Evolutionary conservation across 2,888 invertebrate species (phyloP), one percentile per base, ranked within the genome.

Genomic region (Chalcis sispes): DNA sequence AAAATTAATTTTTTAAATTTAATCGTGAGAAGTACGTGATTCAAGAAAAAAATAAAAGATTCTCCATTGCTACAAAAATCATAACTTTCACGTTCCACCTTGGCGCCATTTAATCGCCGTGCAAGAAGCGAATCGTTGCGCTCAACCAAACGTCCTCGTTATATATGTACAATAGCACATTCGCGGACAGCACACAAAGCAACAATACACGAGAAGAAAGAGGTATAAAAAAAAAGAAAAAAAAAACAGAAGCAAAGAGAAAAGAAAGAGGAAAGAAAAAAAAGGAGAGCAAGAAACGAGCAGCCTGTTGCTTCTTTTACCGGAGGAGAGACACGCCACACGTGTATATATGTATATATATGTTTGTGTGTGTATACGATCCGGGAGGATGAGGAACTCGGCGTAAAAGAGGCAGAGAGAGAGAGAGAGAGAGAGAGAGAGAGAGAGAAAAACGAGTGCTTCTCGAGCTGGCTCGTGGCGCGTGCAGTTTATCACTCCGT

Each of bases 221-320:
- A 20, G 4, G 3, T 40, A 40, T 36, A 40, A 40, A 23, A 23
- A 40, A 36, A 36, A 36, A 36, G 36, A 7, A 4, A 36, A 36
- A 7, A 10, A 10, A 36, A 36, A 36, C 4, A 10, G 36, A 36
- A 15, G n/a, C n/a, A 62, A 25, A 7, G 27, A 23, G 29, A 0
- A 13, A 20, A 46, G 27, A 1, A 7, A 27, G 32, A 67, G 13
- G 56, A 48, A n/a, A 32, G 23, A 42, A 23, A 29, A 58, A 27
- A 56, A 61, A 40, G 48, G 13, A 46, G 27, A 40, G 48, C 27
- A n/a, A n/a, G n/a, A n/a, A 32, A 58, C 25, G 59, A 65, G 61
- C 73, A 74, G 73, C 73, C 73, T 74, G 73, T 74, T 74, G 73
- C 73, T 52, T 61, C 61, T 8, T 13, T 25, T 20, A 5, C 10